Conservation (phyloP, 2,113 vertebrate genomes). For the Marcusenius ussheri region DNA sequence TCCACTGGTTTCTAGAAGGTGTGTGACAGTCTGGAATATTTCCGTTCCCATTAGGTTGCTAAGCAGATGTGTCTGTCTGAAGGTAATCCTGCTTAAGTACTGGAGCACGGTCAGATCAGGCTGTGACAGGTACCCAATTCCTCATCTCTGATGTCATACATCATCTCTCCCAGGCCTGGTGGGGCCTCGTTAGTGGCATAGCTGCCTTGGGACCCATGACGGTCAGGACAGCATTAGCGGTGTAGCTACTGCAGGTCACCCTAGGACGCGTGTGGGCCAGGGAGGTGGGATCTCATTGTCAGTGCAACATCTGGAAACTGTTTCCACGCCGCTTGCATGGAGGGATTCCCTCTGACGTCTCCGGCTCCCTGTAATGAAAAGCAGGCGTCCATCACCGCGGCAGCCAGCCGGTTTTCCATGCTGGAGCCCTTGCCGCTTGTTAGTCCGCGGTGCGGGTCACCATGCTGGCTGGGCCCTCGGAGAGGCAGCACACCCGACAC, state of each 20-base stretch:
- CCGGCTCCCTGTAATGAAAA: conserved; percentile 22
- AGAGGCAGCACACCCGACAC: neutral
- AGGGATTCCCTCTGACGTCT: conserved; percentile 17
- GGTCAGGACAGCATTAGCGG: neutral
- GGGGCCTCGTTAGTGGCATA: neutral
- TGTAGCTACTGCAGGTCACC: neutral
- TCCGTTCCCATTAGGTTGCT: neutral
- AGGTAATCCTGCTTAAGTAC: neutral
- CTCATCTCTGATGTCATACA: neutral
- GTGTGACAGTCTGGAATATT: neutral
- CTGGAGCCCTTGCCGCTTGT: neutral
- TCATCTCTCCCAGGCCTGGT: neutral
- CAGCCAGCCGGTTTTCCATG: neutral
- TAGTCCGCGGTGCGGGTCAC: neutral
- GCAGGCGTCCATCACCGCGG: neutral
- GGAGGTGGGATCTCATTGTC: neutral
- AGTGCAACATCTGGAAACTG: conserved; percentile 30
- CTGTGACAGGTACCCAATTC: neutral
- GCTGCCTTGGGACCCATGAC: neutral
- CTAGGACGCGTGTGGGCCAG: neutral
- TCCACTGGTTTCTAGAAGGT: neutral
- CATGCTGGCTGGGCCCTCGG: neutral
- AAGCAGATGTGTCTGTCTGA: neutral
- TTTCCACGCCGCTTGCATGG: neutral
- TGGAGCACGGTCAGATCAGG: neutral